These are phyloP conservation scores for Biston betularia DNA, from an alignment of 2,888 invertebrate species.

Conservation along the genomic window DNA sequence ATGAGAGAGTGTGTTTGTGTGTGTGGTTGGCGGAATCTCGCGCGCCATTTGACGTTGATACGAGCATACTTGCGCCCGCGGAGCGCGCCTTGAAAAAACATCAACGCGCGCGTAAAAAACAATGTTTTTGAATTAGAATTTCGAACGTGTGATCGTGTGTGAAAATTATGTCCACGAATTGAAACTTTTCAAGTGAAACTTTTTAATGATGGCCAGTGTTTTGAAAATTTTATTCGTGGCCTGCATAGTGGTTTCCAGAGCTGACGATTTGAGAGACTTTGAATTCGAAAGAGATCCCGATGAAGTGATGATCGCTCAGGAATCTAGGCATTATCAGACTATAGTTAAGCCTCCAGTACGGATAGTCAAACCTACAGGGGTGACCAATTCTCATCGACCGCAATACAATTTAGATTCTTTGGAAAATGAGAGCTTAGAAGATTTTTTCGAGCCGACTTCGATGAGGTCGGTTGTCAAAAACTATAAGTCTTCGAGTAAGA, in stretches of 20 bases:
- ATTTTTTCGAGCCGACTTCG: constrained; percentile 59
- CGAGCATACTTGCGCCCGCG: constrained; percentile 70
- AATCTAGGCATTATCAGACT: constrained; percentile 75
- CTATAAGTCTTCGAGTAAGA: constrained; percentile 64
- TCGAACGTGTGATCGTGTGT: constrained; percentile 26
- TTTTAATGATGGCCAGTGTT: constrained; percentile 59
- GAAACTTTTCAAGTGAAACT: constrained; percentile 16
- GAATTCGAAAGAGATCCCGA: constrained; percentile 68
- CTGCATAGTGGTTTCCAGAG: constrained; percentile 52
- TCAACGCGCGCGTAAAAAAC: constrained; percentile 52
- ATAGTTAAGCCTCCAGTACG: constrained; percentile 70
- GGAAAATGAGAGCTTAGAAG: constrained; percentile 70
- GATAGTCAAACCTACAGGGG: constrained; percentile 68
- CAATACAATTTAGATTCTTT: constrained; percentile 78
- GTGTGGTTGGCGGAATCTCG: constrained; percentile 60
- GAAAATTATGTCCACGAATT: constrained; percentile 35
- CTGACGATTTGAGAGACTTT: constrained; percentile 70
- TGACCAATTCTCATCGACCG: constrained; percentile 79
- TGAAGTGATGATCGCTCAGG: constrained; percentile 80
- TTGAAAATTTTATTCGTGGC: constrained; percentile 54
- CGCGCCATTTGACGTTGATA: constrained; percentile 69
- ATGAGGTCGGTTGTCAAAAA: constrained; percentile 60
- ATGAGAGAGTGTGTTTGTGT: constrained; percentile 67
- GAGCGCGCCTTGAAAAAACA: constrained; percentile 50
- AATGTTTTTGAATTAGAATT: constrained; percentile 29